phyloP scores from a whole-genome alignment of 1,140 invertebrate species.

The Drosophila biarmipes region DNA sequence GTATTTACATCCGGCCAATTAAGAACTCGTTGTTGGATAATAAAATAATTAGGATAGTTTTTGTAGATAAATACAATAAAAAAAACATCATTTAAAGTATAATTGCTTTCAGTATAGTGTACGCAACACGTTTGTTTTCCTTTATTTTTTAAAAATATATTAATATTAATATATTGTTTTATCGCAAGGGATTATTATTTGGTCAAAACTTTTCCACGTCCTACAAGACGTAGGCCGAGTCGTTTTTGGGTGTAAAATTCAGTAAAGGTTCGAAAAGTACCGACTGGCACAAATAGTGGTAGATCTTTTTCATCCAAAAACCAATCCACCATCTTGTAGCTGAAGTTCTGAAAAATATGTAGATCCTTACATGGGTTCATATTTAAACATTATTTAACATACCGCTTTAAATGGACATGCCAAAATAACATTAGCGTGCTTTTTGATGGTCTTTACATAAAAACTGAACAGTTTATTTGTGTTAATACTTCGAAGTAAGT shows the following conservation, averaged over 20 bases:
- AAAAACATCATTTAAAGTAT: not conserved
- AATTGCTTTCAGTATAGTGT: not conserved
- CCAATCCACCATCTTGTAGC: conserved; percentile 37
- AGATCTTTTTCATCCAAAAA: conserved; percentile 36
- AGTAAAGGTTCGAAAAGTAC: conserved; percentile 16
- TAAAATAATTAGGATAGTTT: not conserved
- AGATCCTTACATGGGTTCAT: not conserved
- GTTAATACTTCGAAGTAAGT: conserved; percentile 22
- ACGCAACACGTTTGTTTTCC: too few relatives aligned
- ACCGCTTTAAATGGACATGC: conserved; percentile 47
- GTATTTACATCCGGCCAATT: not conserved
- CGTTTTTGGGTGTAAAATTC: conserved; percentile 32
- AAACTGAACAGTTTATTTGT: conserved; percentile 38
- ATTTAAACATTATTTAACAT: not conserved
- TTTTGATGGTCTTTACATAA: conserved; percentile 32
- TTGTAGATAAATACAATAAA: not conserved
- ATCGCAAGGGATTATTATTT: not conserved
- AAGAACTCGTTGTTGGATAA: not conserved
- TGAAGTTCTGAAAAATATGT: not conserved
- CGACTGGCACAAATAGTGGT: conserved; percentile 42
- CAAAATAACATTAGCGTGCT: conserved; percentile 22
- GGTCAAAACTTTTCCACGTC: not conserved
- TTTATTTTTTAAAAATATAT: too few relatives aligned
- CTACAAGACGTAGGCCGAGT: conserved; percentile 5
- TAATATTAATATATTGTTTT: not conserved